Evolutionary conservation across 2,113 vertebrate species (phyloP).

Genomic region (Casuarius casuarius): DNA sequence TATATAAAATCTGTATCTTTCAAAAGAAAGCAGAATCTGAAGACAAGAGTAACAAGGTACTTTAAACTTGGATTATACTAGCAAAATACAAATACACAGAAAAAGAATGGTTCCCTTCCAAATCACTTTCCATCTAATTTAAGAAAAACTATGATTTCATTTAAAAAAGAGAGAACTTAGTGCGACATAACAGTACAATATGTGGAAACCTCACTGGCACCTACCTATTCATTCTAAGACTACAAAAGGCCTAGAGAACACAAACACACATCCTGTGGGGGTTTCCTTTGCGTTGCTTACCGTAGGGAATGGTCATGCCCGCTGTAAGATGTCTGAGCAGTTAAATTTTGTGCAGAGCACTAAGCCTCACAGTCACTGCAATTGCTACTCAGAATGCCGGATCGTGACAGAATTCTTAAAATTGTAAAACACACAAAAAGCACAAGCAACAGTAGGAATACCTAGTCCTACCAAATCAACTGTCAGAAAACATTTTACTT

Average conservation of each 20-base stretch:
- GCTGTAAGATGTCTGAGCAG: neutral
- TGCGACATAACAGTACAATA: conserved; percentile 22
- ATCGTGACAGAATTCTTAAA: neutral
- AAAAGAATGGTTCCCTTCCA: neutral
- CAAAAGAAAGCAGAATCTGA: neutral
- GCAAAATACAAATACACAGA: neutral
- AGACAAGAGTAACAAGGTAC: neutral
- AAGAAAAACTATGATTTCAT: neutral
- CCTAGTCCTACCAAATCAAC: neutral
- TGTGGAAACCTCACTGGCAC: conserved; percentile 7
- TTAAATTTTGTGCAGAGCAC: neutral
- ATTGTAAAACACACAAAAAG: neutral
- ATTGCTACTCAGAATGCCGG: neutral
- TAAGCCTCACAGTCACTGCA: neutral
- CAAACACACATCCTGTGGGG: neutral
- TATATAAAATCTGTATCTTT: neutral
- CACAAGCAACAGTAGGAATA: neutral
- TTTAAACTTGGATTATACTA: neutral
- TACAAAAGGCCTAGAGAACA: neutral
- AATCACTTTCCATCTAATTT: neutral
- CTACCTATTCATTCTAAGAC: neutral
- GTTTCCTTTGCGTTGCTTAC: conserved; percentile 23
- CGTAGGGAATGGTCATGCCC: neutral
- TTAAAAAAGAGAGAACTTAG: neutral
- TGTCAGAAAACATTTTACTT: neutral